Evolutionary conservation across 1,140 invertebrate genomes (phyloP), one percentile per base, ranked within the genome.

Genomic region (Holotrichia oblita): DNA sequence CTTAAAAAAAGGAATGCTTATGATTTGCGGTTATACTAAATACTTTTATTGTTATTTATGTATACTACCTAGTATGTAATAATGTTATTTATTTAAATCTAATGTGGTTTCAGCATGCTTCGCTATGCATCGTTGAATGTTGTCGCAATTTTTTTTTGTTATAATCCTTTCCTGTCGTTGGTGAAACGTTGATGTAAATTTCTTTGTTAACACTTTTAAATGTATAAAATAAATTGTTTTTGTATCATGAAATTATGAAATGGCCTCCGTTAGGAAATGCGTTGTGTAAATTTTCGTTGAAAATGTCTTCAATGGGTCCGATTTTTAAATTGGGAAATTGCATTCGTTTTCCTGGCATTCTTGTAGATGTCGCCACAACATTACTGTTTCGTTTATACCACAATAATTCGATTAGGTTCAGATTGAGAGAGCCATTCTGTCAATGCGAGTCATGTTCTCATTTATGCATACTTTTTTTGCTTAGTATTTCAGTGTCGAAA

Each of bases 21-120:
- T 34, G 27, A 34, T 34, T 44, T 44, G 42, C 14, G n/a, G 48
- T 55, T n/a, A 17, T 55, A 55, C 48, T 55, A 14, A 17, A 17
- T 55, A 55, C 48, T 55, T 55, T 55, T 55, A 55, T 55, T 55
- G 14, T 20, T 17, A 14, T 6, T 14, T 55, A 17, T 55, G n/a
- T 17, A n/a, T 17, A 17, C 14, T 14, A n/a, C 2, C n/a, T 17
- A 17, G 48, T 55, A 17, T 55, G 48, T 55, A 55, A 55, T 55
- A 55, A 17, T 55, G 17, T 55, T 55, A 55, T 55, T 55, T 55
- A 55, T 55, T 55, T 55, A 55, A 17, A 55, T 55, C 14, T 6
- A 55, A 55, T n/a, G 48, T n/a, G 48, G 48, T 55, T 55, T 55
- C 48, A n/a, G n/a, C 48, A 55, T 55, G 48, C 48, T 55, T 55